Evolutionary conservation across 2,113 vertebrate species (phyloP), one percentile per base, ranked within the genome.

Genomic region (Nothoprocta perdicaria): DNA sequence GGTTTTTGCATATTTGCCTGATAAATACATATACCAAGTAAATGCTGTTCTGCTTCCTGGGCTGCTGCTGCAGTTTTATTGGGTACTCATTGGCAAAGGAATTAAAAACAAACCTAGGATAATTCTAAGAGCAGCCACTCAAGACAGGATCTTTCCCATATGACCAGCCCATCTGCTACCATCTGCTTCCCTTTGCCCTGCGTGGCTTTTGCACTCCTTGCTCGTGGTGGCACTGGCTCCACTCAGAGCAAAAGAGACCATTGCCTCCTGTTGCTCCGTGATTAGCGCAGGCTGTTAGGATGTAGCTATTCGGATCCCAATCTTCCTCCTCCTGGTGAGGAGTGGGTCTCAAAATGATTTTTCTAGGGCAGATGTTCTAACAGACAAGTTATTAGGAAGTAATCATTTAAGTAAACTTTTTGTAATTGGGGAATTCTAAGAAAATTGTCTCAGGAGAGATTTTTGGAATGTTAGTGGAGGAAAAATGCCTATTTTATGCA

Each of bases 51-150:
- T 84, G n/a, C 40, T 82, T 84, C 63, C 67, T 3, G 6, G 63
- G 50, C 65, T 85, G 67, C 60, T 83, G 50, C 62, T 55, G 18
- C 41, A 69, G 21, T 60, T 92, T 91, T 40, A 76, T 91, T 85
- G 84, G 17, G 5, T 62, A 2, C 45, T 50, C 82, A 24, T 35
- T 85, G 33, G 55, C 48, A 50, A 33, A 87, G 87, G 48, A 21
- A 80, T 50, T 12, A 69, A 82, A 89, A 85, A 0, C 18, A 85
- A 84, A 66, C 29, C 5, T 75, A 61, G 41, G 63, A 53, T 62
- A 86, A 79, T 78, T 75, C 69, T 43, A 62, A 82, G 24, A 82
- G n/a, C 58, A 89, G 40, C 41, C 67, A 66, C 75, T 62, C 81
- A 85, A 85, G 75, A 46, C 63, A 69, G 1, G 15, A 35, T 84